Base-by-base conservation (phyloP, 2,888 invertebrate genomes). In the Chrysotoxum bicinctum region DNA sequence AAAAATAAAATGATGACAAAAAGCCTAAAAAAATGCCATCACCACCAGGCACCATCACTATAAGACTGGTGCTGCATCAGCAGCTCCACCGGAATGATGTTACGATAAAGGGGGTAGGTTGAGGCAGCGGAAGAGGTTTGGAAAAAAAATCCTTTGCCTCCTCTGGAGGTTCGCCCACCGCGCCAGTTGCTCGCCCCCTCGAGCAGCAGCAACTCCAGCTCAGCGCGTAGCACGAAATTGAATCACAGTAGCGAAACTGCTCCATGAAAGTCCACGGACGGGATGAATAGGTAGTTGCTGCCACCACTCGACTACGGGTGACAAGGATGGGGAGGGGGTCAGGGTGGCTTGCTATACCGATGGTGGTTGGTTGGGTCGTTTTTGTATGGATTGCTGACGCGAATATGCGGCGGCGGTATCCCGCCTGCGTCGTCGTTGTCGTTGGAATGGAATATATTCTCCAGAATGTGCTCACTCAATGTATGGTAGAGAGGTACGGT, bases 371-470 rank as follows among this genome's bases (percentile, higher is more conserved):
- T 83, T 75, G 66, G 75, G 75, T 84, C 84, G 84, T 84, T 84
- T 79, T 79, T 84, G 79, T 79, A 72, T 72, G 83, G 70, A 75
- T 79, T 85, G 76, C 84, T 85, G 80, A 85, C 84, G 84, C 80
- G 84, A 85, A 81, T 75, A 81, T 81, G 81, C 85, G 80, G 81
- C 85, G 81, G 85, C 85, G 85, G 85, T 85, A 85, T 85, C 85
- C 85, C 85, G 85, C 85, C 85, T 85, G 85, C 85, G 85, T 85
- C 85, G 85, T 85, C 56, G 54, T 54, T 70, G 78, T 74, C 73
- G 80, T 77, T 81, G 58, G 76, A 66, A 76, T 80, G 66, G 76
- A 60, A 72, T 76, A 76, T 70, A 76, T 76, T 76, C 75, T 85
- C 70, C 70, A 76, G 80, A 79, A 79, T 74, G 56, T 80, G 80